Base-by-base conservation (phyloP, 2,113 vertebrate species). In the Grus americana region DNA sequence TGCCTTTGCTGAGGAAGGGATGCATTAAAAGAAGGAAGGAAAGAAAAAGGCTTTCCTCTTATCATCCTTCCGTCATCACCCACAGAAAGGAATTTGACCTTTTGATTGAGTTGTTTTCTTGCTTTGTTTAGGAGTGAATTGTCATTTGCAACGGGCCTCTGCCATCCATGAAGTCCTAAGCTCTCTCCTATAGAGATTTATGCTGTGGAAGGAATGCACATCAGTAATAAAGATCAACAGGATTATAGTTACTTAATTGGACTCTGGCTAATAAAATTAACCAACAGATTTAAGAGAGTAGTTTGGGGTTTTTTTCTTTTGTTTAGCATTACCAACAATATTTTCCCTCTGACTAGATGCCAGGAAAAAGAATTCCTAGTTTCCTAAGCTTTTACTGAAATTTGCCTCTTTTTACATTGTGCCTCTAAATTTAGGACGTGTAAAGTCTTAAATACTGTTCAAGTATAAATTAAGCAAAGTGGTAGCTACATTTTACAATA, bases 181-280 rank as follows among this genome's bases (percentile, higher is more conserved):
- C 96, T 96, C 94, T 97, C 74, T 89, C 78, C 95, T 96, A 88
- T 73, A 93, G 80, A 80, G 75, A 95, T 96, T 90, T 95, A 82
- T 85, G 91, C 95, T 96, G 95, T 96, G 73, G 96, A 97, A 98
- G 95, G 75, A 97, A 97, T 97, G 95, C 95, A 95, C 94, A 86
- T 81, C 76, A 91, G 97, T 91, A 86, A 94, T 92, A 84, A 94
- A 90, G 96, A 93, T 95, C 94, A 95, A 96, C 84, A 72, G 90
- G 96, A 96, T 95, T 90, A 97, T 92, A 76, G 89, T 96, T 96
- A 91, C 94, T 98, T 95, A 97, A 91, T 95, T 90, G 87, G 86
- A 81, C 82, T 87, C 93, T 86, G 79, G 58, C 44, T 95, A 86
- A 78, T 91, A 93, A 84, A 95, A 94, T 95, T 95, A 95, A 88